These are phyloP conservation scores for Helicoverpa assulta DNA, from an alignment of 2,888 invertebrate species.

Conservation along the genomic window DNA sequence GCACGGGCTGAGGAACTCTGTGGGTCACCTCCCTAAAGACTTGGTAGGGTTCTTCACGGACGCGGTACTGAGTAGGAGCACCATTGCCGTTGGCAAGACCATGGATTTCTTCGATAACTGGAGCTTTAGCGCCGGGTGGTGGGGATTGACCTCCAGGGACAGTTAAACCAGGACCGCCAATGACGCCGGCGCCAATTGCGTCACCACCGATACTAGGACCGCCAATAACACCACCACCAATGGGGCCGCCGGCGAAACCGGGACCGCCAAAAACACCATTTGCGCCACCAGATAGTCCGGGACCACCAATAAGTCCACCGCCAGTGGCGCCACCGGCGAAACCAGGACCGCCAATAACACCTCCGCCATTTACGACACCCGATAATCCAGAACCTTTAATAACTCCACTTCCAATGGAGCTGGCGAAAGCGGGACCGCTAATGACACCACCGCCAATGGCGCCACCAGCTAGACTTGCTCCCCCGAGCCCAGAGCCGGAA, in stretches of 20 bases:
- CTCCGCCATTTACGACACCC: conserved; percentile 11
- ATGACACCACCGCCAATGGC: conserved; percentile 24
- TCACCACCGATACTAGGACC: conserved; percentile 29
- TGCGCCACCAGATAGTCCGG: conserved; percentile 20
- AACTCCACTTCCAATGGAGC: conserved; percentile 16
- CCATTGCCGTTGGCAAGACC: conserved; percentile 83
- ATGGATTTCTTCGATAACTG: conserved; percentile 84
- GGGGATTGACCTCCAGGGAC: conserved; percentile 69
- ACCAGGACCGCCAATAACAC: conserved; percentile 3
- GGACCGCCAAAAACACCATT: conserved; percentile 35
- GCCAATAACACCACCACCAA: conserved; percentile 4
- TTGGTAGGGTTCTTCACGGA: conserved; percentile 83
- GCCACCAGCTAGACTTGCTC: conserved; percentile 30
- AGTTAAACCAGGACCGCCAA: conserved; percentile 41
- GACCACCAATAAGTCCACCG: conserved; percentile 13
- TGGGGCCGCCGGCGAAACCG: conserved; percentile 29
- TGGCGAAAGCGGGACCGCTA: conserved; percentile 39
- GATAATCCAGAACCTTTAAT: conserved; percentile 19
- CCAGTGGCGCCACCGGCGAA: conserved; percentile 20
- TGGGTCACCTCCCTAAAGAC: conserved; percentile 87
- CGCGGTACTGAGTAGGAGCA: conserved; percentile 82
- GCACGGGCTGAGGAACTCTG: conserved; percentile 89
- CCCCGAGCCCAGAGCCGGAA: conserved; percentile 15
- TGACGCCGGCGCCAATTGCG: conserved; percentile 34
- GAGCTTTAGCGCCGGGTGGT: conserved; percentile 78